A percentile compares a stretch with the other conserved stretches of the same genome.
phyloP scores from a whole-genome alignment of 64 coral and sea anemone species.

The Porites australiensis region DNA sequence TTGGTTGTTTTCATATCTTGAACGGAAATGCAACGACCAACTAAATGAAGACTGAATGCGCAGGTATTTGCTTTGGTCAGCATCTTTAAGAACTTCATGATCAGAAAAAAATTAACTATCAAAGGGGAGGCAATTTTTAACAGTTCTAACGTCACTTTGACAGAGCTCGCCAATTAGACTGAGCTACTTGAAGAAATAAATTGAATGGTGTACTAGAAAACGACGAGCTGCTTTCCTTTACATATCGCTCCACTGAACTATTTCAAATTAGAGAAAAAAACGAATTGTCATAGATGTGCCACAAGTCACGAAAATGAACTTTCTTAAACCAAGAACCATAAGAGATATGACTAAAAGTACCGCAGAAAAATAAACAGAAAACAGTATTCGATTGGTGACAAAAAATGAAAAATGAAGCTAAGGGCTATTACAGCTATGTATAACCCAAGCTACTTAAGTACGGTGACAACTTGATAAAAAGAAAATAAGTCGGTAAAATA shows the following conservation, averaged over 20 bases:
- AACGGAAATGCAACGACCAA: not conserved
- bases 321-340: not conserved
- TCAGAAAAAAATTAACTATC: slow-evolving; percentile 6
- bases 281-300: not conserved
- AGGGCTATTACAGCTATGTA: not conserved
- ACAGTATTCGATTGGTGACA: not conserved
- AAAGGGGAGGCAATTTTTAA: slow-evolving; percentile 28
- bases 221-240: not conserved
- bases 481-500: not conserved
- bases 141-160: slow-evolving; percentile 18
- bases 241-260: not conserved
- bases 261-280: not conserved
- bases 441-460: slow-evolving; percentile 13
- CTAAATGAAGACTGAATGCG: not conserved
- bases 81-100: not conserved
- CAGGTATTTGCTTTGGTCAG: not conserved
- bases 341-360: not conserved
- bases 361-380: not conserved
- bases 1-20: slow-evolving; percentile 3
- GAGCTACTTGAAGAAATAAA: slow-evolving; percentile 25
- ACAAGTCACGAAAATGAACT: not conserved
- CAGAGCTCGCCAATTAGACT: not conserved
- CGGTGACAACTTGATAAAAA: not conserved
- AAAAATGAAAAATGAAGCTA: not conserved
- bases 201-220: not conserved